These are phyloP conservation scores for Tenthredo livida DNA, from an alignment of 2,888 invertebrate species.

Conservation along the genomic window DNA sequence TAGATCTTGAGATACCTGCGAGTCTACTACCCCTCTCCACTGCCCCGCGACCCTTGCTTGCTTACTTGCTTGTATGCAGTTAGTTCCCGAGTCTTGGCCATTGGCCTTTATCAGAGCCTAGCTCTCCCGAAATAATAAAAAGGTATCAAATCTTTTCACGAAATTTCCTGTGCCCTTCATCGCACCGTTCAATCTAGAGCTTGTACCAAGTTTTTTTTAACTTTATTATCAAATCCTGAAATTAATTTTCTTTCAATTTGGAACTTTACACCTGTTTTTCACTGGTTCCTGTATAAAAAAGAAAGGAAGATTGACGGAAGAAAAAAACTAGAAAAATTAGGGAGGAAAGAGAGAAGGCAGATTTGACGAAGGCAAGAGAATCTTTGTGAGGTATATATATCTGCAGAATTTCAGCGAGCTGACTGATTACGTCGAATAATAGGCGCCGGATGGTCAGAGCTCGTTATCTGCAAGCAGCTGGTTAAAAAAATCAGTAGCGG, in stretches of 20 bases:
- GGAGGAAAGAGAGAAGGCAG: background rate
- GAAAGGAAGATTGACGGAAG: background rate
- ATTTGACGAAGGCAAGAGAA: no score
- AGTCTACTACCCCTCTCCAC: slow-evolving; percentile 61
- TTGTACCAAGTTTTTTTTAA: background rate
- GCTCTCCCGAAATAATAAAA: background rate
- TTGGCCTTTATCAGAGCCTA: background rate
- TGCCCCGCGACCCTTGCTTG: slow-evolving; percentile 58
- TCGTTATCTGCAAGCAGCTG: slow-evolving; percentile 47
- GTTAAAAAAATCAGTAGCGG: slow-evolving; percentile 48
- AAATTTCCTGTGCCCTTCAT: background rate
- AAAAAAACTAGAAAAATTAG: background rate
- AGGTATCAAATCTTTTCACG: background rate
- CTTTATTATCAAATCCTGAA: background rate
- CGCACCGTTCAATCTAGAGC: background rate
- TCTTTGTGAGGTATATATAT: background rate
- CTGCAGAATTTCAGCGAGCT: background rate
- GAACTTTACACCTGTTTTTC: no score
- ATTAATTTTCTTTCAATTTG: no score
- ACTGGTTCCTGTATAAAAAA: background rate
- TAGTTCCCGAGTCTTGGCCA: background rate
- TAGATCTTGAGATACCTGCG: slow-evolving; percentile 76
- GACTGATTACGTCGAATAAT: background rate
- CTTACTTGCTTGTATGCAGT: slow-evolving; percentile 46
- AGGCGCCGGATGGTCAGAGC: background rate